Base-by-base conservation (phyloP, 2,797 vertebrate genomes). In the Chrysocyon brachyurus region DNA sequence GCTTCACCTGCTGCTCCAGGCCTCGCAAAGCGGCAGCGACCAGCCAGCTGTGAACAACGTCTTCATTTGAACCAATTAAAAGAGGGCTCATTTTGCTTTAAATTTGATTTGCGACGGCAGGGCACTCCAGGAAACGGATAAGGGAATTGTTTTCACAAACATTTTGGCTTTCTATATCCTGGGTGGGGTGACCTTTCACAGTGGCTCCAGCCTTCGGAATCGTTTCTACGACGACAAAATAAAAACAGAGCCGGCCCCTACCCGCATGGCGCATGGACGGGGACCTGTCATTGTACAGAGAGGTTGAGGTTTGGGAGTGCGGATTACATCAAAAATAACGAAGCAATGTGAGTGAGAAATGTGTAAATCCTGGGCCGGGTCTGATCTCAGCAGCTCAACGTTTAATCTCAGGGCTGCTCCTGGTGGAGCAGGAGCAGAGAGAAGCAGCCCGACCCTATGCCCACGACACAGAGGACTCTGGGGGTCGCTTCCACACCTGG, bases 51-150 rank as follows among this genome's bases (percentile, higher is more conserved):
- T 70, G 93, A 92, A 24, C 52, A 73, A 54, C 81, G 11, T 86
- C 89, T 96, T 90, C 96, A 17, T 54, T 8, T n/a, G 96, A 90
- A 61, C 93, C 93, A 85, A 91, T 91, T 88, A 84, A 52, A 52
- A 64, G 92, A 83, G 91, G 89, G 40, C 70, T 9, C 93, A 73
- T 33, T 86, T 49, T n/a, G 36, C 86, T 90, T 31, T 54, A 14
- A 63, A 88, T 88, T 87, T 3, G 10, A 68, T 96, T 77, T 94
- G 81, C 4, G 4, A 78, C 2, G 82, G 94, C 78, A 26, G 94
- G 91, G 17, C 96, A 8, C 91, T 63, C 92, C 19, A 84, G 96
- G 93, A 78, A 86, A 59, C 3, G 16, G 49, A 77, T 40, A 87
- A 77, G 81, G 24, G 52, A 10, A 49, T 87, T 84, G 59, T 59